A percentile compares a stretch with the other conserved stretches of the same genome.
Conservation (phyloP, 2,888 invertebrate species). For the Colostygia pectinataria region DNA sequence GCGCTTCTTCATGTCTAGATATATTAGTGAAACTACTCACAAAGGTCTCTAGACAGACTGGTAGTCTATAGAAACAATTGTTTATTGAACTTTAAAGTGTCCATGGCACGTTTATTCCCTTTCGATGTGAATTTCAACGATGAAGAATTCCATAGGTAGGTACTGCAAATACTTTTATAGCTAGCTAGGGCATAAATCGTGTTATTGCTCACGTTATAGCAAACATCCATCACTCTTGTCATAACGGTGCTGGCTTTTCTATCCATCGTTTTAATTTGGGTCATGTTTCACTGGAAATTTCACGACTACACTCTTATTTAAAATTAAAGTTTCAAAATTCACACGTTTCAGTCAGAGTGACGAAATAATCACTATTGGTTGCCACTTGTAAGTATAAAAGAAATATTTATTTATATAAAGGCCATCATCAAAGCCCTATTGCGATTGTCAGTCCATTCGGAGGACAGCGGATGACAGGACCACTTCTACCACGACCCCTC, state of each 20-base stretch:
- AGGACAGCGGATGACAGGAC: too few relatives aligned
- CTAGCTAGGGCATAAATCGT: conserved; percentile 2
- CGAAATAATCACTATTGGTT: too few relatives aligned
- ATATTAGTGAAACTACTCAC: conserved; percentile 4
- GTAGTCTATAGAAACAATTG: conserved; percentile 11
- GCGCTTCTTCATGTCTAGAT: conserved; percentile 21
- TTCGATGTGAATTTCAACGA: conserved; percentile 3
- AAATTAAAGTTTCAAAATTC: too few relatives aligned
- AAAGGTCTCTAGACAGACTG: conserved; percentile 22
- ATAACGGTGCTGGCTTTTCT: conserved; percentile 1
- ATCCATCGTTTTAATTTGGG: conserved; percentile 11
- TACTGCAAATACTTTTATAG: conserved; percentile 1
- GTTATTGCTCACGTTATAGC: conserved; percentile 17
- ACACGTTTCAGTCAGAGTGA: too few relatives aligned
- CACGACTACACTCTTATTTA: neutral
- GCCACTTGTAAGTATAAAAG: too few relatives aligned
- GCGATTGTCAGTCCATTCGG: too few relatives aligned
- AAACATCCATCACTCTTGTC: conserved; percentile 17
- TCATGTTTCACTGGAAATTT: conserved; percentile 9
- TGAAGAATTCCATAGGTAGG: conserved; percentile 5
- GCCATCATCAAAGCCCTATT: too few relatives aligned
- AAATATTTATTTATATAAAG: too few relatives aligned
- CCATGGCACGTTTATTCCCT: conserved; percentile 3
- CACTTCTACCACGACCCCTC: too few relatives aligned
- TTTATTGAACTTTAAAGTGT: conserved; percentile 16